Evolutionary conservation across 2,797 vertebrate genomes (phyloP).

Genomic region (Epinephelus coioides): DNA sequence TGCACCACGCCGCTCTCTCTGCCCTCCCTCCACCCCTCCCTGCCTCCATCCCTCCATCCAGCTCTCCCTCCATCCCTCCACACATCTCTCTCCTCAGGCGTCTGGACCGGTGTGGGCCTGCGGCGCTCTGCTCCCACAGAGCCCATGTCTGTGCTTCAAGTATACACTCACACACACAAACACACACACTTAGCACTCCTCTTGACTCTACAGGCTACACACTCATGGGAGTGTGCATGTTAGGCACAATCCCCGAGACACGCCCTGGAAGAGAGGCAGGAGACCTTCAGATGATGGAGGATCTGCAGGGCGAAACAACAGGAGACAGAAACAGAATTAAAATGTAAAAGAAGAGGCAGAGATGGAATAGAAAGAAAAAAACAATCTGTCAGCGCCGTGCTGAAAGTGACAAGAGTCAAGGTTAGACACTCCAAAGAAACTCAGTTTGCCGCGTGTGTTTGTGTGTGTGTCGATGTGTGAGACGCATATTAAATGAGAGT

Average conservation of each 20-base stretch:
- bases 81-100: slow-evolving; percentile 79
- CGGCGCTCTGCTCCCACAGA: slow-evolving; percentile 88
- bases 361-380: slow-evolving; percentile 15
- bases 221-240: slow-evolving; percentile 54
- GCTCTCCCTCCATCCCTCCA: slow-evolving; percentile 76
- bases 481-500: slow-evolving; percentile 61
- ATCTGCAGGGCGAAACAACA: slow-evolving; percentile 60
- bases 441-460: not conserved
- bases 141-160: slow-evolving; percentile 82
- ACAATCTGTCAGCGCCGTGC: slow-evolving; percentile 37
- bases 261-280: slow-evolving; percentile 50
- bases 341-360: slow-evolving; percentile 21
- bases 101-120: slow-evolving; percentile 85
- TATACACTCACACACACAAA: slow-evolving; percentile 7
- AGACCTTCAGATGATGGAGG: slow-evolving; percentile 61
- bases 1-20: slow-evolving; percentile 88
- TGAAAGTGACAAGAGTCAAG: slow-evolving; percentile 55
- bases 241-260: slow-evolving; percentile 47
- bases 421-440: slow-evolving; percentile 48
- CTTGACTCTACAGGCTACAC: slow-evolving; percentile 40
- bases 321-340: slow-evolving; percentile 34
- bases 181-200: slow-evolving; percentile 18
- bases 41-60: slow-evolving; percentile 74
- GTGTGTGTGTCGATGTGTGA: slow-evolving; percentile 41
- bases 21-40: slow-evolving; percentile 75